phyloP scores from a whole-genome alignment of 2,797 vertebrate species.

The Enoplosus armatus region DNA sequence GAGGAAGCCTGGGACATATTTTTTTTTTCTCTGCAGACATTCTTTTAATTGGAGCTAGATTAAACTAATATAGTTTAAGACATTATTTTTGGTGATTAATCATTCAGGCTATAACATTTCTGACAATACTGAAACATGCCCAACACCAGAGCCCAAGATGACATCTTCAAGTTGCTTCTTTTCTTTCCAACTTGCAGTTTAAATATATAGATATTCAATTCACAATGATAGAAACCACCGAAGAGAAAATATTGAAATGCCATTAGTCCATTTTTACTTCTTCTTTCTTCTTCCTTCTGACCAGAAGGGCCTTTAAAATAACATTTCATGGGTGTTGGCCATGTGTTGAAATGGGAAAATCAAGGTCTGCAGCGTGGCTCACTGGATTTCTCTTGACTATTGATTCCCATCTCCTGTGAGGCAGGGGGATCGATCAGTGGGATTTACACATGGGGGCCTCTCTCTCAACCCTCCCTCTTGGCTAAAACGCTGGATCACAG shows the following conservation, averaged over 20 bases:
- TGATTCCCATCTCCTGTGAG: conserved; percentile 81
- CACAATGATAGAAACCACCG: not conserved
- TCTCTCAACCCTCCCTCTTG: conserved; percentile 57
- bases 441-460: conserved; percentile 81
- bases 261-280: conserved; percentile 4
- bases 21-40: not conserved
- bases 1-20: not conserved
- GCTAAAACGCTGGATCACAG: conserved; percentile 52
- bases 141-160: too few relatives aligned
- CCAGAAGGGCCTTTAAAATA: conserved; percentile 67
- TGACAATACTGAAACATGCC: too few relatives aligned
- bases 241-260: not conserved
- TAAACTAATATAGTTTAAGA: not conserved
- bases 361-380: conserved; percentile 74
- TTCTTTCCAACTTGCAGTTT: not conserved
- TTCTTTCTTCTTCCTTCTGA: conserved; percentile 33
- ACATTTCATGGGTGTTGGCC: conserved; percentile 81
- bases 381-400: conserved; percentile 86
- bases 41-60: not conserved
- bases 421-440: conserved; percentile 80
- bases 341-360: conserved; percentile 82
- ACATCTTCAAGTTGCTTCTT: not conserved
- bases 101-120: too few relatives aligned
- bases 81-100: too few relatives aligned
- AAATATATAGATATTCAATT: conserved; percentile 8